Base-by-base conservation (phyloP, 2,888 invertebrate genomes). In the Philaethria dido region DNA sequence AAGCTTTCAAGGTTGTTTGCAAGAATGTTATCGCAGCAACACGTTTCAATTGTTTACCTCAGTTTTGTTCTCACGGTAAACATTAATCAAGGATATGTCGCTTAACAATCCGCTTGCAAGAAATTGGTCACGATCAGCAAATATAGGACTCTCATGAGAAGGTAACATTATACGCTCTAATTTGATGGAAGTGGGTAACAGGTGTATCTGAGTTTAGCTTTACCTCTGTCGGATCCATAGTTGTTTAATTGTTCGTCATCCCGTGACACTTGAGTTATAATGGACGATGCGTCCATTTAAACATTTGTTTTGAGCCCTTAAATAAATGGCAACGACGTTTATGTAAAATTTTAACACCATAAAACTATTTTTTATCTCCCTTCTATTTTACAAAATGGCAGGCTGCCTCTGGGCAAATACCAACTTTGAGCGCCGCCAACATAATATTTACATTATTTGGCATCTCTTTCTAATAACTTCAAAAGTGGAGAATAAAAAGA, bases 271-370 rank as follows among this genome's bases (percentile, higher is more conserved):
- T 98, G 98, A 94, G 98, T 98, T 94, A 98, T 98, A 95, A 98
- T 98, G 96, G 98, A 98, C 97, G 98, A 97, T 96, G 97, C 97
- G 97, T 98, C 98, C 98, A 98, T 98, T 93, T 93, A 93, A 91
- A 92, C 93, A 93, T 93, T 92, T 92, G 90, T 87, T 93, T 88
- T 86, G 86, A 83, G 88, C 87, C 91, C 81, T 89, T 87, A 84
- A 84, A 87, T 80, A 88, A 92, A 90, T 86, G 91, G 93, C 88
- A 91, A 92, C 86, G 81, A 82, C 83, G 86, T 84, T 88, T 86
- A 85, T 84, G 84, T 88, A 83, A 82, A 88, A 91, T 86, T 87
- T 91, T 87, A 92, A 90, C 90, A 93, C 92, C 92, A 92, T 92
- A 92, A 88, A 93, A 92, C 89, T 89, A 92, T 92, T 90, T 92